These are phyloP conservation scores for Miopithecus talapoin DNA, from an alignment of 2,797 vertebrate genomes.

Conservation along the genomic window DNA sequence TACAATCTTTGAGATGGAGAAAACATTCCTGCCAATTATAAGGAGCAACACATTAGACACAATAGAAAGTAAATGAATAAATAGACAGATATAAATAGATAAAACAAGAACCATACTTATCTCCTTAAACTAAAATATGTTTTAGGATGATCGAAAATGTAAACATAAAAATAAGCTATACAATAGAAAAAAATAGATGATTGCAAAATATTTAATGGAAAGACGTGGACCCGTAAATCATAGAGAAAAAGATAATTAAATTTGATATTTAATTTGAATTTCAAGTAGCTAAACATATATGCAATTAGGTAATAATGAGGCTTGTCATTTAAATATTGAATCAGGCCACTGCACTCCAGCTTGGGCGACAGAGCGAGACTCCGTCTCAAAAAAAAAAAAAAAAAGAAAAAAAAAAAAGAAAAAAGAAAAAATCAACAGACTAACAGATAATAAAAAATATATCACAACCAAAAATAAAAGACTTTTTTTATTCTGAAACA, in stretches of 20 bases:
- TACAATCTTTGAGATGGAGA: neutral
- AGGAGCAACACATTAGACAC: neutral
- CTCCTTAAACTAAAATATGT: neutral
- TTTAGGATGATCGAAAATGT: neutral
- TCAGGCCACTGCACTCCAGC: too few relatives aligned
- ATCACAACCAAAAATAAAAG: neutral
- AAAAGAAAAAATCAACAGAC: neutral
- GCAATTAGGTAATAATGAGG: neutral
- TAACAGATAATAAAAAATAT: neutral
- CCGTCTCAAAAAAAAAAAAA: too few relatives aligned
- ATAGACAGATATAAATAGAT: neutral
- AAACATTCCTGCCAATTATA: neutral
- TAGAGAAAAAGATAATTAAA: neutral
- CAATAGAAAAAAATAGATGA: neutral
- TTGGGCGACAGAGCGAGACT: too few relatives aligned
- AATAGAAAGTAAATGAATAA: neutral
- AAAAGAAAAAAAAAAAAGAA: accelerated
- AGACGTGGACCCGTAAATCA: neutral
- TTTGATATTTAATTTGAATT: neutral
- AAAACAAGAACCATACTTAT: neutral
- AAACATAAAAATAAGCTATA: neutral
- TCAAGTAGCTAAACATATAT: neutral
- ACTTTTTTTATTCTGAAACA: neutral
- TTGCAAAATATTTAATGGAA: neutral
- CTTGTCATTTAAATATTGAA: neutral